A percentile compares a stretch with the other conserved stretches of the same genome.
These are phyloP conservation scores for Notamacropus eugenii DNA, from an alignment of 2,797 vertebrate species.

Conservation along the genomic window DNA sequence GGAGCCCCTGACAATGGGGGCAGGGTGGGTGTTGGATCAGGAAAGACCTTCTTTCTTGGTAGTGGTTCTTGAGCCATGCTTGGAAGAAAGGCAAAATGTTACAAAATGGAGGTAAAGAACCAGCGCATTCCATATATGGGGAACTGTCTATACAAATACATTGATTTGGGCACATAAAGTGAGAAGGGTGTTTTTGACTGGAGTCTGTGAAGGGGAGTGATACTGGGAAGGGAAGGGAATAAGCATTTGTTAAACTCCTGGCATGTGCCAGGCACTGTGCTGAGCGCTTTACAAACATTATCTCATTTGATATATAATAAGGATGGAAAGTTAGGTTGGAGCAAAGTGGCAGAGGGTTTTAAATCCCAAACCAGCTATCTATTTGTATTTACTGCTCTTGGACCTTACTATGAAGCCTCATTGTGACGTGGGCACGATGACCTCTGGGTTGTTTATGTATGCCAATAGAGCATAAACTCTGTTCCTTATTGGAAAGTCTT, in stretches of 20 bases:
- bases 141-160: neutral
- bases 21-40: neutral
- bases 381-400: neutral
- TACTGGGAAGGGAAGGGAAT: neutral
- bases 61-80: neutral
- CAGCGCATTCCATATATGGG: neutral
- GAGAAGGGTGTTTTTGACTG: neutral
- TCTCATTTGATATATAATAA: neutral
- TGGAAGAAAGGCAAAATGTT: neutral
- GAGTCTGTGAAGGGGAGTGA: neutral
- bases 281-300: neutral
- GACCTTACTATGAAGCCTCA: neutral
- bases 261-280: neutral
- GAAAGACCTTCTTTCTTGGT: neutral
- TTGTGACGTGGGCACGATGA: neutral
- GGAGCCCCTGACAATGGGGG: neutral
- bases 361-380: neutral
- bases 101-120: neutral
- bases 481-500: neutral
- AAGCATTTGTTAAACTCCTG: neutral
- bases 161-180: neutral
- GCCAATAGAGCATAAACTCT: neutral
- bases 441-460: neutral
- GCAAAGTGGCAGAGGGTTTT: neutral
- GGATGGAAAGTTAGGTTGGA: neutral